phyloP scores from a whole-genome alignment of 2,888 invertebrate species.

The Phaonia tiefii region DNA sequence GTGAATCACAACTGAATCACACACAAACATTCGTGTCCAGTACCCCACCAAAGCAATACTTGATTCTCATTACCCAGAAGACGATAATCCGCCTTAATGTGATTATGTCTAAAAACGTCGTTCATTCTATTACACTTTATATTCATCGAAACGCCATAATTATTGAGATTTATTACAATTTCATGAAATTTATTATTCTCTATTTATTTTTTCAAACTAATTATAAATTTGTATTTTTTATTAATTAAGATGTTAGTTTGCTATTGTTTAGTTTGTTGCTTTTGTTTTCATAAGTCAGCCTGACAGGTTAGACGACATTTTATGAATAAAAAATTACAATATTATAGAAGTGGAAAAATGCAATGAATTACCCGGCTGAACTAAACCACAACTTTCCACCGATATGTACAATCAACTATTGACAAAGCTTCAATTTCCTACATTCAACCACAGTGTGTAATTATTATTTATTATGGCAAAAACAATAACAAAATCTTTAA shows the following conservation, averaged over 20 bases:
- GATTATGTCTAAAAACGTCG: not conserved
- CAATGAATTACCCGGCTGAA: slow-evolving; percentile 43
- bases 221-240: not conserved
- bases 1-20: no score
- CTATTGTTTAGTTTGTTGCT: slow-evolving; percentile 19
- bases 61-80: not conserved
- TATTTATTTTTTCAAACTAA: not conserved
- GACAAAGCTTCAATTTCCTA: slow-evolving; percentile 64
- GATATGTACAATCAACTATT: slow-evolving; percentile 41
- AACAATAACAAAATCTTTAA: slow-evolving; percentile 48
- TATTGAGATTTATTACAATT: no score
- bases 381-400: slow-evolving; percentile 52
- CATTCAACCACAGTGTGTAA: slow-evolving; percentile 43
- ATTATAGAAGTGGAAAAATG: slow-evolving; percentile 43
- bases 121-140: no score
- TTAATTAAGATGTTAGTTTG: slow-evolving; percentile 59
- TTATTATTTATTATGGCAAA: slow-evolving; percentile 46
- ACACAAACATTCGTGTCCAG: no score
- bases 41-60: no score
- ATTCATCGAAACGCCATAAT: no score
- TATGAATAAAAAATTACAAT: slow-evolving; percentile 48
- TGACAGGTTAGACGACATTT: slow-evolving; percentile 57
- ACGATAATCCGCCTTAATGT: not conserved
- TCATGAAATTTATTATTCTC: no score
- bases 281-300: slow-evolving; percentile 26